Base-by-base conservation (phyloP, 2,888 invertebrate species). In the Pseudeuparius sepicola region DNA sequence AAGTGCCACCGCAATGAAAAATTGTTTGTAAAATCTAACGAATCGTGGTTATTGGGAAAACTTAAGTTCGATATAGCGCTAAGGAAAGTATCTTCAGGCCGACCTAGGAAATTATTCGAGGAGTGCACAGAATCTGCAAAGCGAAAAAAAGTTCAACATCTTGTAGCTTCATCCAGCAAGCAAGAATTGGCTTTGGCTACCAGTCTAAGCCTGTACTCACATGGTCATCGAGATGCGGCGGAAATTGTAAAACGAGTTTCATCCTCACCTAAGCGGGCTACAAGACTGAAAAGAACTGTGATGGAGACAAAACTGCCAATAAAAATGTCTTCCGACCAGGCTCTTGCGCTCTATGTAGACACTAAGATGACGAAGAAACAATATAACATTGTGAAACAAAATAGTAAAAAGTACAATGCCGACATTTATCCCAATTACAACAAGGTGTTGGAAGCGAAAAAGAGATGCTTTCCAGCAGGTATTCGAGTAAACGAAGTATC, bases 191-290 rank as follows among this genome's bases (percentile, higher is more conserved):
- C 35, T 13, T 35, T 24, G 9, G 29, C 30, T 4, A 23, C 35
- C 17, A 35, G 13, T 5, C 7, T 35, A 11, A 32, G 25, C 11
- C 9, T 35, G 30, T 15, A 23, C 2, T 10, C 11, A 20, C 5
- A 17, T 3, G 34, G 27, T 34, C 34, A 34, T 18, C 26, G 39
- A 23, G 24, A 36, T 31, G 36, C 39, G 27, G 36, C 36, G 13
- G 10, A 35, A 25, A 28, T 39, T 18, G 20, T 39, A 13, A 36
- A 39, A 25, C 28, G 30, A 25, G 23, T 34, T 14, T 25, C 30
- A 16, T 18, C 10, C 12, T 20, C 34, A 4, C 28, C 24, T 4
- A 27, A 34, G 17, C 20, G 24, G 11, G 34, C 17, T 13, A 20
- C 20, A 7, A 7, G n/a, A 7, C 6, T 20, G n/a, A 20, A 20